Base-by-base conservation (phyloP, 2,888 invertebrate genomes). In the Drosophila birchii region DNA sequence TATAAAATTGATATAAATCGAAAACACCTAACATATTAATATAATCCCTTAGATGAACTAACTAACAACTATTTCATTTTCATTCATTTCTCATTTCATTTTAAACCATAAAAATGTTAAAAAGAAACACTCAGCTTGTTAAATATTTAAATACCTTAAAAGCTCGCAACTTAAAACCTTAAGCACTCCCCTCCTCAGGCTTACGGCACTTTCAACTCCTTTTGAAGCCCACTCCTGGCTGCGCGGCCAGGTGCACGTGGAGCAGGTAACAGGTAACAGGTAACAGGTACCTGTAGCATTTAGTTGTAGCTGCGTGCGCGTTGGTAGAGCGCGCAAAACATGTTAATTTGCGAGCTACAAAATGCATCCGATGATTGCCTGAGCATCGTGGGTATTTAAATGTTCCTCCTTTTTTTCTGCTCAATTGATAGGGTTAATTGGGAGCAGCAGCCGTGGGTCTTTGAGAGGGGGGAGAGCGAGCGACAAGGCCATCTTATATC, bases 401-500 rank as follows among this genome's bases (percentile, higher is more conserved):
- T 51, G 1, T 9, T 34, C 9, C 2, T 32, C 23, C 3, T 23
- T 14, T 49, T 18, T 20, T 18, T n/a, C 14, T 34, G 43, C 34
- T 34, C 49, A 63, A 51, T 64, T 49, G 64, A 64, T 63, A 7
- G 62, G 64, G 64, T 64, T 63, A 64, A 64, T 63, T 64, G 64
- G 43, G 4, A 7, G 64, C 49, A 45, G 18, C 26, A 29, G 18
- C 26, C 6, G 11, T 23, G 36, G 9, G 20, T 39, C 34, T 29
- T 39, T 0, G n/a, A 5, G 29, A 3, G 23, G 23, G 18, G 32
- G 34, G 43, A 41, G 23, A 23, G 34, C 23, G 41, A 32, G n/a
- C 5, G 26, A 23, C 47, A 64, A 61, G 64, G 63, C 49, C 49
- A 34, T 53, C 39, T 39, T 44, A 16, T 20, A 14, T 39, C 26